These are phyloP conservation scores for Mungos mungo DNA, from an alignment of 2,113 vertebrate genomes.

Conservation along the genomic window DNA sequence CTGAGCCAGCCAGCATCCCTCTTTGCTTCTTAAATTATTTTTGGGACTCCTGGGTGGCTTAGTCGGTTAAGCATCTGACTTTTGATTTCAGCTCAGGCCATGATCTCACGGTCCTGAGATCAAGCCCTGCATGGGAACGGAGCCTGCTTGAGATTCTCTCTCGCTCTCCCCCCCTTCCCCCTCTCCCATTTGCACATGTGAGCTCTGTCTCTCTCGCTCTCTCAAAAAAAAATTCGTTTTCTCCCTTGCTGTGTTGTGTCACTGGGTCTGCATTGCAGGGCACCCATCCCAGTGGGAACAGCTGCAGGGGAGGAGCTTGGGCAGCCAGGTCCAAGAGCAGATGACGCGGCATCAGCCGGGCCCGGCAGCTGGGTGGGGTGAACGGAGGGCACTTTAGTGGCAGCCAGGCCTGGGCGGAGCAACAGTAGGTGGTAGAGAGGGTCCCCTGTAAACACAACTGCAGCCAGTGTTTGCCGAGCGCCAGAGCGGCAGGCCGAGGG, in stretches of 20 bases:
- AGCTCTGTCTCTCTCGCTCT: too few relatives aligned
- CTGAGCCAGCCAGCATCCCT: background rate
- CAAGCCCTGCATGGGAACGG: too few relatives aligned
- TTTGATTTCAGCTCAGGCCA: too few relatives aligned
- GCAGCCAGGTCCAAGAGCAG: background rate
- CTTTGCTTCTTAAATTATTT: background rate
- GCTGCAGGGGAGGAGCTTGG: background rate
- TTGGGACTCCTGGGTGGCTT: too few relatives aligned
- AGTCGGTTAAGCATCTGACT: too few relatives aligned
- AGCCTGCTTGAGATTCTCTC: too few relatives aligned
- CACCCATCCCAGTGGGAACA: rapidly evolving
- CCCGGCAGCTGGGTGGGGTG: background rate
- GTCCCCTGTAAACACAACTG: background rate
- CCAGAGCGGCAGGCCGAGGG: background rate
- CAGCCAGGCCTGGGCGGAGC: background rate
- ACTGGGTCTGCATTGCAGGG: background rate
- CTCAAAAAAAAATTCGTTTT: background rate
- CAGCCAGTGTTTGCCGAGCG: background rate
- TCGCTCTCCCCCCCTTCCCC: too few relatives aligned
- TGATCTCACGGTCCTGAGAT: too few relatives aligned
- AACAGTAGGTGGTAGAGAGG: background rate
- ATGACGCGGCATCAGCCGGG: rapidly evolving
- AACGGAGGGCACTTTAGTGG: background rate
- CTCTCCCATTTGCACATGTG: too few relatives aligned
- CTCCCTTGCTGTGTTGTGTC: background rate